phyloP scores from a whole-genome alignment of 2,113 vertebrate species.

The Butorides virescens region DNA sequence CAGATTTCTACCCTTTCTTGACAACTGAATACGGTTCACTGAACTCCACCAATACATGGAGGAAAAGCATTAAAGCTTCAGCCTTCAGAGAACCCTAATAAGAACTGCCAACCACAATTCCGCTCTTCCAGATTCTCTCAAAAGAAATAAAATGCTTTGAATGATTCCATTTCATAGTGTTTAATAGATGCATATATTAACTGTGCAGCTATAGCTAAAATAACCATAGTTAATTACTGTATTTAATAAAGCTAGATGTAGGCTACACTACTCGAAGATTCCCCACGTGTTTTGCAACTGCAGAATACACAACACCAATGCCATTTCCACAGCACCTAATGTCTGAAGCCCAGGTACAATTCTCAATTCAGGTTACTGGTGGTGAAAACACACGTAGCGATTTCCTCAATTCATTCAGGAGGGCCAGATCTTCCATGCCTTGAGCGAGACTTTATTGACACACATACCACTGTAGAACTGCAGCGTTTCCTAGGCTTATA shows the following conservation, averaged over 20 bases:
- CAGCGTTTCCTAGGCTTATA: neutral
- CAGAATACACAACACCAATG: neutral
- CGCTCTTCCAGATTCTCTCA: neutral
- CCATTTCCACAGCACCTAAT: neutral
- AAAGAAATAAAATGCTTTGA: neutral
- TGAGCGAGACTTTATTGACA: neutral
- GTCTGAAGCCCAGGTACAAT: neutral
- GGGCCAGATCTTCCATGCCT: neutral
- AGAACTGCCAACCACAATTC: neutral
- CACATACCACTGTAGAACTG: neutral
- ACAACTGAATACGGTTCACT: neutral
- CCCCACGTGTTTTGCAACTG: neutral
- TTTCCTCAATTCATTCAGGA: neutral
- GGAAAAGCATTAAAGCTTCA: neutral
- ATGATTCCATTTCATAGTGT: neutral
- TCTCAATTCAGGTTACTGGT: neutral
- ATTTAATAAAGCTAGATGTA: neutral
- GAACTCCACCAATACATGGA: neutral
- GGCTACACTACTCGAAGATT: neutral
- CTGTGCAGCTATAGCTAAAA: neutral
- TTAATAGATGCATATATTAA: neutral
- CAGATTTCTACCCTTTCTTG: neutral
- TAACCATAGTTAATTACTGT: neutral
- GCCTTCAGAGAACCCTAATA: neutral
- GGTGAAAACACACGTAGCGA: neutral